These are phyloP conservation scores for Amniataba percoides DNA, from an alignment of 2,797 vertebrate genomes.

Conservation along the genomic window DNA sequence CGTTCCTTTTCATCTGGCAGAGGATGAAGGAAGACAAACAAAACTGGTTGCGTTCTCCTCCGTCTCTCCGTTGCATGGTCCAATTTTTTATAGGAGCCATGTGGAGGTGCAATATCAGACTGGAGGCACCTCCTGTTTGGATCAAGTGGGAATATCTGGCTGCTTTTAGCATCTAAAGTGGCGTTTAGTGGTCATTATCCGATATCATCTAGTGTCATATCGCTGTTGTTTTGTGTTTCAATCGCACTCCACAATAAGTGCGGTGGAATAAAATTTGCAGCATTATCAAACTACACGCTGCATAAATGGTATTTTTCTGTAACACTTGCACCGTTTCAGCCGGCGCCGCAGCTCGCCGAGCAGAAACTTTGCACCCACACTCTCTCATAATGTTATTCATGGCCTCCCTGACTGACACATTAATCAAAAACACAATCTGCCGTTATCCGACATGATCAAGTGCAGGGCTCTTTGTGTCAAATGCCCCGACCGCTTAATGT, in stretches of 20 bases:
- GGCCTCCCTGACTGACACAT: conserved; percentile 68
- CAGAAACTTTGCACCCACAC: conserved; percentile 26
- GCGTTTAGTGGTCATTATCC: conserved; percentile 26
- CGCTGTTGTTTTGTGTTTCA: not conserved
- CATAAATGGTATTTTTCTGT: conserved; percentile 2
- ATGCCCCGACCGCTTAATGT: conserved; percentile 52
- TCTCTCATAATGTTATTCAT: conserved; percentile 62
- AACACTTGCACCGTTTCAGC: not conserved
- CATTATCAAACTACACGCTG: not conserved
- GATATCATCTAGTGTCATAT: not conserved
- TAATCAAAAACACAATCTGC: conserved; percentile 65
- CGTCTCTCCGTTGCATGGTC: conserved; percentile 36
- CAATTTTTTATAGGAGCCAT: not conserved
- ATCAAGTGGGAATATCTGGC: conserved; percentile 37
- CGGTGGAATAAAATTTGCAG: not conserved
- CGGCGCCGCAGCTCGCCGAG: not conserved
- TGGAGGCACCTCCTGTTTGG: conserved; percentile 12
- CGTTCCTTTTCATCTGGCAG: conserved; percentile 58
- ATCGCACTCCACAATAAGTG: not conserved
- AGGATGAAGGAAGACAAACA: conserved; percentile 76
- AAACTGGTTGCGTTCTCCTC: conserved; percentile 53
- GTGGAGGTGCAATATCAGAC: conserved; percentile 18
- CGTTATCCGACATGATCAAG: conserved; percentile 65
- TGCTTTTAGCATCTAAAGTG: conserved; percentile 38
- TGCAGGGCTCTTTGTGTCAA: conserved; percentile 52